These are phyloP conservation scores for Artibeus jamaicensis DNA, from an alignment of 2,797 vertebrate species.

Conservation along the genomic window DNA sequence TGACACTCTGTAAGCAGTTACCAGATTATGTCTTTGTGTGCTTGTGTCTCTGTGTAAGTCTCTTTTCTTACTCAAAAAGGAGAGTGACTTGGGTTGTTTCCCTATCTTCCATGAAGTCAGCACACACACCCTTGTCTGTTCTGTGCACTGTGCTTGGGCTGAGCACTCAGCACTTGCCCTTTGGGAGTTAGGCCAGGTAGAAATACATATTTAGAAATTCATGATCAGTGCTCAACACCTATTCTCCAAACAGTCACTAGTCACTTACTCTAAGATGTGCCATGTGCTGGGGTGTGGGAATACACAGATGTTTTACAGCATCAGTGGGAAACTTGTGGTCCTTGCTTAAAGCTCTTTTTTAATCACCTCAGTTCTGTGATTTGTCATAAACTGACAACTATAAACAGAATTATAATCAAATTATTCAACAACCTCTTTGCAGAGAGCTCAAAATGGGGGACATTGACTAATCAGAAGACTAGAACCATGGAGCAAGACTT, in stretches of 20 bases:
- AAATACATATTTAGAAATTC: conserved; percentile 10
- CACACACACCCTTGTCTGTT: neutral
- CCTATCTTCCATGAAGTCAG: neutral
- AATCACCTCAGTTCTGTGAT: neutral
- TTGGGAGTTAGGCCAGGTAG: neutral
- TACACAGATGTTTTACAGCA: neutral
- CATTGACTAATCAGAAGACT: conserved; percentile 17
- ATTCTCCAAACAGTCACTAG: neutral
- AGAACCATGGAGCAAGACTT: neutral
- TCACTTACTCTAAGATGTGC: neutral
- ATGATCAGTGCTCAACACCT: neutral
- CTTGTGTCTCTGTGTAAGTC: neutral
- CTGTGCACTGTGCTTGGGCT: neutral
- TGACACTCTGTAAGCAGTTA: conserved; percentile 7
- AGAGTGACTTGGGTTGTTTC: neutral
- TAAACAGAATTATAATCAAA: neutral
- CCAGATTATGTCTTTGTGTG: neutral
- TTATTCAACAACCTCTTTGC: neutral
- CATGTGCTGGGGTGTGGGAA: neutral
- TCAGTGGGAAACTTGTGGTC: neutral
- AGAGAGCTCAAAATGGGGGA: neutral
- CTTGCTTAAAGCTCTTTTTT: neutral
- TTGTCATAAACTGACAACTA: neutral
- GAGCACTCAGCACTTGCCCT: neutral
- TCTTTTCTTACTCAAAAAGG: neutral